Evolutionary conservation across 30 jellyfish, hydroid and myxozoan species (phyloP), one percentile per base, ranked within the genome.

Genomic region (Pseudorhiza aurosa): DNA sequence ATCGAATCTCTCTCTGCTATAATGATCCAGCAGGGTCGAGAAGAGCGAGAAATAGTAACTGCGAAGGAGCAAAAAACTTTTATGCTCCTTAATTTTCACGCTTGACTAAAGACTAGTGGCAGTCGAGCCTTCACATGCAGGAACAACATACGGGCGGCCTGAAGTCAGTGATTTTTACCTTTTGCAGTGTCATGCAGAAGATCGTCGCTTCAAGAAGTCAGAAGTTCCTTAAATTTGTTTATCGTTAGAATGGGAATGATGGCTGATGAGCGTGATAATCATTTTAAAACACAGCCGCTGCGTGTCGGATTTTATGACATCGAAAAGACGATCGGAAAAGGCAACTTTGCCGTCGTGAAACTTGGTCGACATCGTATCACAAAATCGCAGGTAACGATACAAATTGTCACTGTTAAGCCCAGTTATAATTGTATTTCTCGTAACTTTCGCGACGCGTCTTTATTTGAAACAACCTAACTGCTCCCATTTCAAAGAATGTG

Each of bases 341-440:
- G 99, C 49, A 93, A 93, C 74, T 93, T 93, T 82, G 99, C 99
- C 35, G 97, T 93, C 3, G 99, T 93, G 10, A 93, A 93, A 67
- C 85, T 93, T 55, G 99, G 97, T 51, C 63, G 79, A 62, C 99
- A 93, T 44, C 81, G 95, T 12, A 93, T 82, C 18, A 81, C 97
- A 0, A 93, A 93, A 32, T 64, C 97, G 10, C 88, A 82, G 88
- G 99, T 93, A 70, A 70, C n/a, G 67, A 5, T 67, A 12, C 59
- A 67, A 31, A 24, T 68, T n/a, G n/a, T n/a, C 60, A 8, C 29
- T 65, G 79, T 18, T 29, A 28, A 8, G 69, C 21, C 79, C 59
- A 65, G 29, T 31, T 65, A 15, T 29, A 25, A 14, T n/a, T 65
- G 37, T 18, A 49, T 49, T 7, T 49, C 63, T n/a, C 5, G 18